phyloP scores from a whole-genome alignment of 2,888 invertebrate species.

The Patella ulyssiponensis region DNA sequence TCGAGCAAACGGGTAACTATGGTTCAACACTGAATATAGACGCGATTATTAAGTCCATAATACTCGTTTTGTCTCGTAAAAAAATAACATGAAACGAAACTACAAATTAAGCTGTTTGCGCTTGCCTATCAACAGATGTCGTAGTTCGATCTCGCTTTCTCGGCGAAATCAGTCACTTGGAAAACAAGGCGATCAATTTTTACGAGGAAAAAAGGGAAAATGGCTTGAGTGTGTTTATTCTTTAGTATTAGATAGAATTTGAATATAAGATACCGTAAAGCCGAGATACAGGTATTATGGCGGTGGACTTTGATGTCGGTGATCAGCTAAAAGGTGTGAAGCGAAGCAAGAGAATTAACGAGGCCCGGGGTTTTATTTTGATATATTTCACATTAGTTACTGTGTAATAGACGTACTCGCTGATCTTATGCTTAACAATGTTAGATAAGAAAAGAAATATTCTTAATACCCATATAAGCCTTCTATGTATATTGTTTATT shows the following conservation, averaged over 20 bases:
- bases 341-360: conserved; percentile 11
- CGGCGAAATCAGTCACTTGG: background rate
- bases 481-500: too few species aligned
- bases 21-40: background rate
- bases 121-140: conserved; percentile 9
- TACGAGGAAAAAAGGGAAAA: conserved; percentile 3
- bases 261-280: conserved; percentile 5
- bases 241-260: conserved; percentile 1
- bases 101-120: conserved; percentile 12
- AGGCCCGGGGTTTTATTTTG: background rate
- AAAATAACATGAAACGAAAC: conserved; percentile 9
- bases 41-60: conserved; percentile 3
- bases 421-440: background rate
- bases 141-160: conserved; percentile 3
- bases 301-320: conserved; percentile 1
- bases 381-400: background rate
- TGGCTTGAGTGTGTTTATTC: background rate
- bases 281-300: conserved; percentile 4
- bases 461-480: too few species aligned
- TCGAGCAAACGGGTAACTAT: background rate
- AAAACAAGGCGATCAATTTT: conserved; percentile 12
- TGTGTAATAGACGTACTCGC: background rate
- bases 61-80: conserved; percentile 3
- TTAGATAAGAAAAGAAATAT: background rate
- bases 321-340: conserved; percentile 11